These are phyloP conservation scores for Agrilus planipennis DNA, from an alignment of 1,140 invertebrate species.

Conservation along the genomic window DNA sequence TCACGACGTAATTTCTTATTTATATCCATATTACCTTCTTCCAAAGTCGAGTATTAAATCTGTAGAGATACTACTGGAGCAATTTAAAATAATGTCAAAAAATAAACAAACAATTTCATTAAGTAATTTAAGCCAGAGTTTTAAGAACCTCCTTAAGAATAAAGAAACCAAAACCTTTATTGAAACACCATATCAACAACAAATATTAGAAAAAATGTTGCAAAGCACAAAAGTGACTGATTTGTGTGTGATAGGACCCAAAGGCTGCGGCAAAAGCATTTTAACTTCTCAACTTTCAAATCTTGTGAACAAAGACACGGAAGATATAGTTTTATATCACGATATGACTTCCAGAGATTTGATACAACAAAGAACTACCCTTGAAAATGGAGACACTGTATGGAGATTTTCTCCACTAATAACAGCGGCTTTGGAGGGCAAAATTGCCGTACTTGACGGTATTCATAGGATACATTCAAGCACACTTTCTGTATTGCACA, in stretches of 20 bases:
- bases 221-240: constrained; percentile 67
- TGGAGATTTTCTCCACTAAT: constrained; percentile 84
- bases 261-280: constrained; percentile 85
- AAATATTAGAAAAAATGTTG: constrained; percentile 63
- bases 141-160: constrained; percentile 1
- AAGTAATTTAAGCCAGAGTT: constrained; percentile 1
- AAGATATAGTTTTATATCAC: constrained; percentile 88
- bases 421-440: constrained; percentile 73
- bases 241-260: constrained; percentile 81
- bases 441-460: constrained; percentile 82
- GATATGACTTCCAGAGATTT: constrained; percentile 94
- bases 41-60: constrained; percentile 59
- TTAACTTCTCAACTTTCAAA: constrained; percentile 65
- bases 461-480: constrained; percentile 85
- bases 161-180: constrained; percentile 32
- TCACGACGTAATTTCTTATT: constrained; percentile 53
- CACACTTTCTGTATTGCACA: constrained; percentile 75
- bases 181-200: constrained; percentile 68
- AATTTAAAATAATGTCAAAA: constrained; percentile 34
- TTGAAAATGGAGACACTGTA: constrained; percentile 80
- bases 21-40: constrained; percentile 77
- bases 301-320: constrained; percentile 63
- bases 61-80: constrained; percentile 52
- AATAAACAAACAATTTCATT: background rate
- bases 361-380: constrained; percentile 81